Conservation (phyloP, 1,140 invertebrate species). For the Cephus cinctus region DNA sequence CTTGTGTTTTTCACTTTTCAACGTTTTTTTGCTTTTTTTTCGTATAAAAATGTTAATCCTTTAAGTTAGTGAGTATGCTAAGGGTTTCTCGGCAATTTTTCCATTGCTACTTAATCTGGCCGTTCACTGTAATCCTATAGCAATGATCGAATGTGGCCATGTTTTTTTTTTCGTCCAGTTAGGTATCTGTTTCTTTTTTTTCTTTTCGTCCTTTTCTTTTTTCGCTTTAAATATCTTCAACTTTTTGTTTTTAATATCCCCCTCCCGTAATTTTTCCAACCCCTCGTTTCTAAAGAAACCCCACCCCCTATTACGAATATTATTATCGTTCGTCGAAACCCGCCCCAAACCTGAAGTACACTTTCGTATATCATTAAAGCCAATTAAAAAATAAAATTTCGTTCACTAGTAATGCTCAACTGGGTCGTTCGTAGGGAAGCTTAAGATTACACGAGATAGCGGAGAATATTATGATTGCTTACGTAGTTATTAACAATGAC, state of each 20-base stretch:
- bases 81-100: not conserved
- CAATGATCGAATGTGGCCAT: no score
- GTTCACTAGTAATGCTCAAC: constrained; percentile 16
- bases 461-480: constrained; percentile 25
- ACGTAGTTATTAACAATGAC: no score
- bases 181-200: no score
- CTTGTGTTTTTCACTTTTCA: no score
- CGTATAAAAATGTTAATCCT: not conserved
- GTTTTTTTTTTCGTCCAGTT: no score
- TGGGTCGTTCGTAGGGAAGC: constrained; percentile 12
- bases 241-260: no score
- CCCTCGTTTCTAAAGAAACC: no score
- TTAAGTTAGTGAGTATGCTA: constrained; percentile 8
- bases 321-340: not conserved
- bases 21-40: no score
- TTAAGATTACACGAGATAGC: constrained; percentile 23
- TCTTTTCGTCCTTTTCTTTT: no score
- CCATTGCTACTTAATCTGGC: constrained; percentile 1
- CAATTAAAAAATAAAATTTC: constrained; percentile 24
- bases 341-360: not conserved
- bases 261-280: no score
- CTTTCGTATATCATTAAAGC: constrained; percentile 10
- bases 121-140: no score
- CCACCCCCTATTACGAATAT: not conserved
- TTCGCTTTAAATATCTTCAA: no score